Evolutionary conservation across 2,888 invertebrate genomes (phyloP).

Genomic region (Blastobasis adustella): DNA sequence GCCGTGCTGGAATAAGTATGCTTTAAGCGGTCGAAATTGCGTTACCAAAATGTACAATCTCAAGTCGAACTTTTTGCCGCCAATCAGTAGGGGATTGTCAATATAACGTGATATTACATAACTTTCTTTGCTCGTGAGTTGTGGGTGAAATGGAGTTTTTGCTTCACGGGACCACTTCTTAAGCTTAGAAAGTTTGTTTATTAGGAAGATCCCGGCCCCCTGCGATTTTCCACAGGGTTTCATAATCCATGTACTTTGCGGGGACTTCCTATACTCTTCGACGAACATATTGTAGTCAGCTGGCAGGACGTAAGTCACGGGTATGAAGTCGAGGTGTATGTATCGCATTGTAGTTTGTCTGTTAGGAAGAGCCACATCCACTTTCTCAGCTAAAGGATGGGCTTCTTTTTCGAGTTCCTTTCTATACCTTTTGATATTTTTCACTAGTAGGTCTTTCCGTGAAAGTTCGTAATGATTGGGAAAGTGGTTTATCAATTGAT

Average conservation of each 20-base stretch:
- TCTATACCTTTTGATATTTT: slow-evolving; percentile 94
- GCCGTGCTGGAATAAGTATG: slow-evolving; percentile 91
- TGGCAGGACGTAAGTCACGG: slow-evolving; percentile 94
- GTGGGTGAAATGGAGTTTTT: slow-evolving; percentile 87
- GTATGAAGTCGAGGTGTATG: slow-evolving; percentile 90
- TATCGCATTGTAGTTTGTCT: slow-evolving; percentile 82
- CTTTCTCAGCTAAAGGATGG: slow-evolving; percentile 86
- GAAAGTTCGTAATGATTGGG: slow-evolving; percentile 96
- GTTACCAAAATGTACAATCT: slow-evolving; percentile 93
- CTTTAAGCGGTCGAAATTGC: slow-evolving; percentile 93
- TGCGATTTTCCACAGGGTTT: slow-evolving; percentile 96
- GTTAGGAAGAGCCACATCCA: slow-evolving; percentile 49
- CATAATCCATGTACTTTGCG: slow-evolving; percentile 96
- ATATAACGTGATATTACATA: slow-evolving; percentile 97
- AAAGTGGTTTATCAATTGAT: slow-evolving; percentile 95
- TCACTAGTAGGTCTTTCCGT: slow-evolving; percentile 95
- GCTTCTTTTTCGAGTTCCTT: slow-evolving; percentile 93
- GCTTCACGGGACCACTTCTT: slow-evolving; percentile 92
- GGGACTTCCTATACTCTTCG: slow-evolving; percentile 93
- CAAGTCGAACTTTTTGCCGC: slow-evolving; percentile 96
- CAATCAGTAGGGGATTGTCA: slow-evolving; percentile 93
- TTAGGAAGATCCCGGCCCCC: slow-evolving; percentile 93
- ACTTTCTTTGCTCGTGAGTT: slow-evolving; percentile 84
- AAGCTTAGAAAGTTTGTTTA: slow-evolving; percentile 93
- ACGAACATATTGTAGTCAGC: slow-evolving; percentile 97